A percentile compares a stretch with the other conserved stretches of the same genome.
Evolutionary conservation across 2,888 invertebrate genomes (phyloP).

Genomic region (Nephrotoma flavescens): DNA sequence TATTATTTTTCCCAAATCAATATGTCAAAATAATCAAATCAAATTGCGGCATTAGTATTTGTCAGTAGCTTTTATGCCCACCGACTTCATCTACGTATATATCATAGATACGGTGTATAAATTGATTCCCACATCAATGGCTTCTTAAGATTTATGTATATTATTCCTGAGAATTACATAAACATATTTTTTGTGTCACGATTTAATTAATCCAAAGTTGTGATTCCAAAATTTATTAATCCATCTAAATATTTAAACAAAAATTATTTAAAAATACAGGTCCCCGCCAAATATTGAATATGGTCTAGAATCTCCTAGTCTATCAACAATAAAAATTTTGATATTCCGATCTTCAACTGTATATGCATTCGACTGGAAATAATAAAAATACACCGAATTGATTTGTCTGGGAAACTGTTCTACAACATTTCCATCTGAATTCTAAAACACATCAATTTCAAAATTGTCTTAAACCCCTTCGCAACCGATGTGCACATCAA

Average conservation of each 20-base stretch:
- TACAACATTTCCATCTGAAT: background rate
- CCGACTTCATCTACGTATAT: background rate
- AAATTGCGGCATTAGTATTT: background rate
- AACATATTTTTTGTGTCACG: background rate
- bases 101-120: background rate
- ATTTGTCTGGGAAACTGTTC: background rate
- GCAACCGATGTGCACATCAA: background rate
- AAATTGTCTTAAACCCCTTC: background rate
- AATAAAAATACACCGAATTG: background rate
- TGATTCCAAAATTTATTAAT: conserved; percentile 2
- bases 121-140: background rate
- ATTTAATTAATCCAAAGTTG: conserved; percentile 7
- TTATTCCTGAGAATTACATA: background rate
- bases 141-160: background rate
- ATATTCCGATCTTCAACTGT: background rate
- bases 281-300: background rate
- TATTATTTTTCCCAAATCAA: background rate
- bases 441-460: background rate
- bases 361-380: background rate
- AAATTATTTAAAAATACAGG: background rate
- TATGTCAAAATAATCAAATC: background rate
- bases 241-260: conserved; percentile 5
- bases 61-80: background rate
- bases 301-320: background rate
- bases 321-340: background rate